Base-by-base conservation (phyloP, 2,888 invertebrate species). In the Hartigia nigra region DNA sequence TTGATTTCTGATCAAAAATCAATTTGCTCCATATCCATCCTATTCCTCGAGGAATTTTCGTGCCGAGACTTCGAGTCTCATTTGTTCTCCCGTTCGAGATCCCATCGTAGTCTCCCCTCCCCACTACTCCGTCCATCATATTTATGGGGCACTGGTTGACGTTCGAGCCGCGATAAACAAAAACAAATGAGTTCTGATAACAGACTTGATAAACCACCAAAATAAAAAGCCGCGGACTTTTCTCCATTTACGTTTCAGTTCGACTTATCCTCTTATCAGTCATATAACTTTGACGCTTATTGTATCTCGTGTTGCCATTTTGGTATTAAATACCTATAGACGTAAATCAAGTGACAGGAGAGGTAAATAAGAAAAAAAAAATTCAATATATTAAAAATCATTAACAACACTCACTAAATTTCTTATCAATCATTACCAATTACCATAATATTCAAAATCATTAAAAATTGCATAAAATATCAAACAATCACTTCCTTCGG, bases 101-200 rank as follows among this genome's bases (percentile, higher is more conserved):
- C 83, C 81, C 86, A 86, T 87, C 86, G 82, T 84, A 36, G 69
- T 5, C 9, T 31, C 55, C 12, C 34, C 4, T 81, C 74, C 34
- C 78, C 86, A n/a, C n/a, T n/a, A n/a, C n/a, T n/a, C 82, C 86
- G 89, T 89, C 86, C 86, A 88, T 90, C 89, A 89, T 88, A 87
- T 90, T 89, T 88, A 89, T 87, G 86, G 85, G 84, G 81, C 82
- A 81, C 81, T 82, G 84, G 55, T 55, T 85, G 84, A 88, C 87
- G 86, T 82, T 82, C 23, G 80, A 80, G 82, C 79, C 76, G 81
- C 82, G 90, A 90, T 90, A 90, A 89, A 88, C 89, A 89, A 89
- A 90, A 90, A 90, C 89, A 90, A 90, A 90, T 89, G 90, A 88
- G 86, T 84, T 84, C 83, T 84, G 88, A 90, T 88, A 88, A 85